Base-by-base conservation (phyloP, 2,888 invertebrate species). In the Amiota mariae region DNA sequence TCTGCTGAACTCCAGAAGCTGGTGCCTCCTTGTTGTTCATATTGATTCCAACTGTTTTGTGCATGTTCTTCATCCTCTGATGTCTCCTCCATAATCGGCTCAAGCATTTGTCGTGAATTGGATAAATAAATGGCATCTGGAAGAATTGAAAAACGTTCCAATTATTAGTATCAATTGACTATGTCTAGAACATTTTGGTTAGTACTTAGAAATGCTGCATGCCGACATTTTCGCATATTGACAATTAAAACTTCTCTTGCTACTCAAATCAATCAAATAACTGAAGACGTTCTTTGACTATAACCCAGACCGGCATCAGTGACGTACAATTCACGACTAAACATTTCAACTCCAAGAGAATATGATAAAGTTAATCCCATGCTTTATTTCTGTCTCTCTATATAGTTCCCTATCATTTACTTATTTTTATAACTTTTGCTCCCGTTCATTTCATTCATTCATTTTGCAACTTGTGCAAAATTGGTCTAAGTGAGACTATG, bases 61-160 rank as follows among this genome's bases (percentile, higher is more conserved):
- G 84, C 82, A 66, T 83, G 87, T 75, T 90, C 90, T 80, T 90
- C 90, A 80, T 96, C 96, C 90, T 96, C 96, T 81, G 95, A 95
- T 18, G 96, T 96, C 90, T 96, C 96, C 90, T 96, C 96, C 85
- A 95, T 92, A 88, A 96, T 96, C 46, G 96, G 96, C 90, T 96
- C 96, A 91, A 96, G 92, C 85, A 90, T 88, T 84, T 89, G 89
- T 1, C 90, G 86, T 48, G 90, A 90, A 68, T 81, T 87, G 70
- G 89, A 88, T 75, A 90, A 77, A 75, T 86, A 89, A 74, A 86
- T 82, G 76, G 87, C 89, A 87, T 89, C 90, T 89, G 78, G 0
- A 71, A 75, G 54, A 46, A 8, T 8, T 49, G n/a, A 8, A 13
- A 36, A 68, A 68, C n/a, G 11, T 59, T 59, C 59, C 11, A 15